Base-by-base conservation (phyloP, 2,797 vertebrate genomes). In the Lindbergichthys nudifrons region DNA sequence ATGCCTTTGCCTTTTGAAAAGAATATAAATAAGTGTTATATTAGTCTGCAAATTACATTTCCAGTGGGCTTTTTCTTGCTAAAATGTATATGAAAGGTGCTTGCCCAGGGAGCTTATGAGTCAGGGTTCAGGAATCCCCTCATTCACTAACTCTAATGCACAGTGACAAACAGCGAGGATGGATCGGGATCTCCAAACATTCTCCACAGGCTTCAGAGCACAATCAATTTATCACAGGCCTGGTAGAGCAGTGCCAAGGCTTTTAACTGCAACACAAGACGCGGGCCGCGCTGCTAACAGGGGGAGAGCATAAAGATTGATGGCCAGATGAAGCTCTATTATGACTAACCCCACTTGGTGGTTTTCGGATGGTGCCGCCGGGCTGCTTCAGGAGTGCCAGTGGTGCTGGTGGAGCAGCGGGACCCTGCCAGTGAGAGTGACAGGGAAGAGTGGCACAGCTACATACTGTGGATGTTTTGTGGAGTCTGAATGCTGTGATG, bases 181-280 rank as follows among this genome's bases (percentile, higher is more conserved):
- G 88, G 84, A 86, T 85, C 73, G 47, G 86, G 72, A 85, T 86
- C 85, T 89, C 79, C 77, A 87, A 86, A 82, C 90, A 84, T 82
- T 88, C 81, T 84, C 84, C 72, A 48, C 74, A 82, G 75, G 75
- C 84, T 80, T 85, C 85, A 74, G 67, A 65, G 45, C 81, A 84
- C 87, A 89, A 89, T 89, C 83, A 77, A 86, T 90, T 88, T 63
- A 92, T 91, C 81, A 87, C 76, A 84, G 84, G 79, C 79, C 80
- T 65, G 78, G 79, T 61, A 73, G 65, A 83, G 76, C 61, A 4
- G 70, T 72, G 81, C 87, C 86, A 90, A 85, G 79, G 82, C 87
- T 86, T 88, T 90, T 87, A 92, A 87, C 80, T 89, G 84, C 89
- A 91, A 84, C 75, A 80, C 81, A 90, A 90, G 82, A 90, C 73